A percentile compares a stretch with the other conserved stretches of the same genome.
Evolutionary conservation across 1,140 invertebrate genomes (phyloP).

Genomic region (Ephestia elutella): DNA sequence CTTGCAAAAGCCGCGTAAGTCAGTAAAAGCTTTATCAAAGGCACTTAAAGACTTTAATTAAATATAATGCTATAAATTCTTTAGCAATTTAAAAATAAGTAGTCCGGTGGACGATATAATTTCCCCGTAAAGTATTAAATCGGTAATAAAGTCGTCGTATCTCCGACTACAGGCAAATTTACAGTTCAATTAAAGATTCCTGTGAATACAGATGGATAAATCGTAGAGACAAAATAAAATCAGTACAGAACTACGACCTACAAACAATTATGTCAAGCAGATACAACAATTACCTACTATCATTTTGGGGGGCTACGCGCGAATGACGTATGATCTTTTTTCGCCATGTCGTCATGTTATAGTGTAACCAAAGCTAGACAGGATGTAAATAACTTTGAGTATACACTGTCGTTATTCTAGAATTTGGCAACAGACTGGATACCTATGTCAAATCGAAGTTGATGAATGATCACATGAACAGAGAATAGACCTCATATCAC

Average conservation of each 20-base stretch:
- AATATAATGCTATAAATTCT: background rate
- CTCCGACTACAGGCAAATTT: background rate
- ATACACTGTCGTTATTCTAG: too few species aligned
- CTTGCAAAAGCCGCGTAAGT: background rate
- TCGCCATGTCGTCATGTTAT: too few species aligned
- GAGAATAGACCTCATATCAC: too few species aligned
- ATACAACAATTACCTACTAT: too few species aligned
- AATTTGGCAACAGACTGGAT: too few species aligned
- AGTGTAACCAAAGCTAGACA: too few species aligned
- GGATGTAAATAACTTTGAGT: too few species aligned
- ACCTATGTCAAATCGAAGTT: too few species aligned
- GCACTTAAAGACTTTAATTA: background rate
- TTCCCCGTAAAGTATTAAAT: background rate
- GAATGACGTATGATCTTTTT: too few species aligned
- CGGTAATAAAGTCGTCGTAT: background rate
- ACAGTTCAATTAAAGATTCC: slow-evolving; percentile 3
- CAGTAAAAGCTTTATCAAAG: background rate
- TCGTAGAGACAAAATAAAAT: background rate
- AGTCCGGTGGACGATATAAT: background rate
- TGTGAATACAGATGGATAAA: background rate
- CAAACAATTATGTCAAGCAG: too few species aligned
- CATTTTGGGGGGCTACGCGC: too few species aligned
- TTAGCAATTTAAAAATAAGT: background rate
- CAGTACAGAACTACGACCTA: background rate
- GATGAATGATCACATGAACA: too few species aligned